Conservation (phyloP, 2,113 vertebrate species). For the Saimiri boliviensis region DNA sequence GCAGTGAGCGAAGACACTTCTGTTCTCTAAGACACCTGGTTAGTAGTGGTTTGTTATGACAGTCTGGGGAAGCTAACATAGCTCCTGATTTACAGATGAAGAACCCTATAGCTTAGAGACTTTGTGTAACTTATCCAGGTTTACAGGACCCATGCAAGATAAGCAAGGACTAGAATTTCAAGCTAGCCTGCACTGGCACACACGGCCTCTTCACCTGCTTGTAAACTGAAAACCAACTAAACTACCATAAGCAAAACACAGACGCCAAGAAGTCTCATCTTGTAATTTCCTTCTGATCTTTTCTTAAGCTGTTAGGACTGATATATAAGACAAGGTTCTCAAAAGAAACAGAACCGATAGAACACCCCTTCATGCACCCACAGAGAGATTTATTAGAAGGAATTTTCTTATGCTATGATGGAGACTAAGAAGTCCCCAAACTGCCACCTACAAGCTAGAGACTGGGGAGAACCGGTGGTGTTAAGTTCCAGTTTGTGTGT, state of each 20-base stretch:
- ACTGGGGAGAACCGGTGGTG: neutral
- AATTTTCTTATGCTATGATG: no score
- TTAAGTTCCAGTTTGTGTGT: neutral
- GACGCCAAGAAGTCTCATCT: accelerated
- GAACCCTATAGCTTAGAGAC: neutral
- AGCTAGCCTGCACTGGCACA: neutral
- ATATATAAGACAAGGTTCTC: neutral
- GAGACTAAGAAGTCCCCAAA: neutral
- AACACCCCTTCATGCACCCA: accelerated
- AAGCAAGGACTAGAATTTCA: neutral
- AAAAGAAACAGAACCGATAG: neutral
- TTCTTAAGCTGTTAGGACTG: neutral
- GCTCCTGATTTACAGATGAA: no score
- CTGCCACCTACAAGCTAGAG: neutral
- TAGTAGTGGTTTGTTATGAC: accelerated
- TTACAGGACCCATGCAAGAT: neutral
- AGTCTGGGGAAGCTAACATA: neutral
- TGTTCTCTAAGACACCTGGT: no score
- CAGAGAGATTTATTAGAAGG: neutral
- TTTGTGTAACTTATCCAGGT: neutral
- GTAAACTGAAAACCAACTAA: neutral
- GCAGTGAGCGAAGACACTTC: no score
- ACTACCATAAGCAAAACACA: neutral
- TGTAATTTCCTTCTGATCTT: neutral
- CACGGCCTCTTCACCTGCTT: accelerated